Conservation (phyloP, 2,797 vertebrate species). For the Gouania willdenowi region DNA sequence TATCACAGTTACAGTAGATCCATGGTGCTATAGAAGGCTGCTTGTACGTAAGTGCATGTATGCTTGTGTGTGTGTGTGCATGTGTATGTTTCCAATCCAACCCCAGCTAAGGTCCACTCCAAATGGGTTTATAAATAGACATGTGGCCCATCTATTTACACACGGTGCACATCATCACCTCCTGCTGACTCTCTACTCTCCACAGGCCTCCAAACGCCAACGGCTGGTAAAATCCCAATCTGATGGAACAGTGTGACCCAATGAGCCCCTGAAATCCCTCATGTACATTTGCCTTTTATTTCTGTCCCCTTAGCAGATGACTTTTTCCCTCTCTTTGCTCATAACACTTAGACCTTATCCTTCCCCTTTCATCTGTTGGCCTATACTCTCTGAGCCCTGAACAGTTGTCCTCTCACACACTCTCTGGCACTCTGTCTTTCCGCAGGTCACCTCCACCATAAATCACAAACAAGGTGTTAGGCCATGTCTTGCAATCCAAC, state of each 20-base stretch:
- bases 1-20: constrained; percentile 31
- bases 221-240: constrained; percentile 42
- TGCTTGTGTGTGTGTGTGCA: constrained; percentile 25
- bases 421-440: not conserved
- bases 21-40: constrained; percentile 55
- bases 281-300: constrained; percentile 10
- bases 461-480: not conserved
- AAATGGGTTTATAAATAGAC: constrained; percentile 78
- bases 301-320: constrained; percentile 5
- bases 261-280: constrained; percentile 9
- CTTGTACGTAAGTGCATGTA: constrained; percentile 49
- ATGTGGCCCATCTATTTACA: constrained; percentile 71
- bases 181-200: constrained; percentile 46
- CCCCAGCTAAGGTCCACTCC: constrained; percentile 64
- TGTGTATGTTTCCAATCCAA: constrained; percentile 45
- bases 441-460: not conserved
- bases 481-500: not conserved
- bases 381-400: not conserved
- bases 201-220: constrained; percentile 35
- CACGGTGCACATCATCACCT: constrained; percentile 77
- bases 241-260: constrained; percentile 36
- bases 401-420: not conserved
- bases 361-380: constrained; percentile 19
- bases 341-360: constrained; percentile 1
- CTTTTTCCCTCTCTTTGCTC: constrained; percentile 2